A percentile compares a stretch with the other conserved stretches of the same genome.
phyloP scores from a whole-genome alignment of 2,797 vertebrate genomes.

The Chiroxiphia lanceolata region DNA sequence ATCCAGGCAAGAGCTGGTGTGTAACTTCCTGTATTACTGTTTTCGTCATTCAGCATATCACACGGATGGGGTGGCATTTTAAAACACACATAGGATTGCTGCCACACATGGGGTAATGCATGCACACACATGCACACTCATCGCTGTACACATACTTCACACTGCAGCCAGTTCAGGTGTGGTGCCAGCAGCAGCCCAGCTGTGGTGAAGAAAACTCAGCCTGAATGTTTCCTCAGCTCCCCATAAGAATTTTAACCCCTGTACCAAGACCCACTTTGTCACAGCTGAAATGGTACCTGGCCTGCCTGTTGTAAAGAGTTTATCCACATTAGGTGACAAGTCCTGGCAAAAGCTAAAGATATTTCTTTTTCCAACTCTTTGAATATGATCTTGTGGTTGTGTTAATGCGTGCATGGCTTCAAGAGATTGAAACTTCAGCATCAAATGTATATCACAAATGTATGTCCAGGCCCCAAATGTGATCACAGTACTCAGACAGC shows the following conservation, averaged over 20 bases:
- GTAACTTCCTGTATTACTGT: not conserved
- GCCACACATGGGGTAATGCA: not conserved
- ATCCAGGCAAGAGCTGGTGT: not conserved
- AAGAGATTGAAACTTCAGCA: not conserved
- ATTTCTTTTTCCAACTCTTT: not conserved
- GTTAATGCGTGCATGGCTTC: not conserved
- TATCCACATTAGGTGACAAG: not conserved
- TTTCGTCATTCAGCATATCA: rapidly evolving
- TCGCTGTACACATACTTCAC: rapidly evolving
- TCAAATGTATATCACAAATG: not conserved
- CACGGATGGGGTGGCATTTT: not conserved
- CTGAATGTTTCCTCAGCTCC: not conserved
- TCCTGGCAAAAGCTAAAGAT: not conserved
- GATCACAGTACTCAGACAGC: not conserved
- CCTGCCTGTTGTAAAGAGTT: not conserved
- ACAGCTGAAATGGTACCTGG: not conserved
- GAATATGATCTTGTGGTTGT: not conserved
- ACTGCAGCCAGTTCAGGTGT: not conserved
- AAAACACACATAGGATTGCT: not conserved
- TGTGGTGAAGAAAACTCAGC: not conserved
- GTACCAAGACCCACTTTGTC: rapidly evolving
- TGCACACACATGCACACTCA: rapidly evolving
- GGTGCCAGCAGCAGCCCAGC: not conserved
- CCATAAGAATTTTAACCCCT: not conserved
- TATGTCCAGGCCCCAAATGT: not conserved